Conservation (phyloP, 1,140 invertebrate species). For the Bombus waltoni region DNA sequence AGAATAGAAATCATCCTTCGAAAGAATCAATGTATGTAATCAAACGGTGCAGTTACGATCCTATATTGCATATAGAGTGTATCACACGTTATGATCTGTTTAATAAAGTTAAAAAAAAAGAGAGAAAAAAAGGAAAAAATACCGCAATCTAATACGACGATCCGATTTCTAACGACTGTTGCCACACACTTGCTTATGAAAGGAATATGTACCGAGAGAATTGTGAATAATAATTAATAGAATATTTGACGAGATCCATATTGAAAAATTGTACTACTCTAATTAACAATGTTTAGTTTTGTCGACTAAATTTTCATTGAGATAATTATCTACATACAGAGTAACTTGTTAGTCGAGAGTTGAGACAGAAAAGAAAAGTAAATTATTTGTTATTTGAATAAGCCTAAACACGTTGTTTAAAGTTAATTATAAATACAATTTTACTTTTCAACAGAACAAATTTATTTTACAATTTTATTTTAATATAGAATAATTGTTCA, state of each 20-base stretch:
- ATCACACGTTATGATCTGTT: background rate
- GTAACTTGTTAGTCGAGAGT: too few species aligned
- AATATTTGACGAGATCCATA: background rate
- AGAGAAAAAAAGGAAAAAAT: background rate
- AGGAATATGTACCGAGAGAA: too few species aligned
- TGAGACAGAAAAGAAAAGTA: too few species aligned
- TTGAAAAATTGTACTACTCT: background rate
- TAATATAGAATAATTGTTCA: too few species aligned
- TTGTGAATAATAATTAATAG: background rate
- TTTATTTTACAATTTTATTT: too few species aligned
- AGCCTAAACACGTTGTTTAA: too few species aligned
- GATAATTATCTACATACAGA: too few species aligned
- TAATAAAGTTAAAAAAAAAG: background rate
- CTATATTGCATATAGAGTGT: background rate
- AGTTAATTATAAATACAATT: too few species aligned
- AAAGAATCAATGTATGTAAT: background rate
- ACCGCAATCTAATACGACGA: background rate
- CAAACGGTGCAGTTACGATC: background rate
- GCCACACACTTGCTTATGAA: background rate
- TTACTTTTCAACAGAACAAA: too few species aligned
- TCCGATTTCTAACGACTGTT: slow-evolving; percentile 18
- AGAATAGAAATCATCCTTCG: background rate
- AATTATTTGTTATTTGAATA: too few species aligned
- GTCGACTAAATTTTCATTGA: too few species aligned
- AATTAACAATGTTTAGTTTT: background rate